phyloP scores from a whole-genome alignment of 2,888 invertebrate genomes.

The Sarcophaga rosellei region DNA sequence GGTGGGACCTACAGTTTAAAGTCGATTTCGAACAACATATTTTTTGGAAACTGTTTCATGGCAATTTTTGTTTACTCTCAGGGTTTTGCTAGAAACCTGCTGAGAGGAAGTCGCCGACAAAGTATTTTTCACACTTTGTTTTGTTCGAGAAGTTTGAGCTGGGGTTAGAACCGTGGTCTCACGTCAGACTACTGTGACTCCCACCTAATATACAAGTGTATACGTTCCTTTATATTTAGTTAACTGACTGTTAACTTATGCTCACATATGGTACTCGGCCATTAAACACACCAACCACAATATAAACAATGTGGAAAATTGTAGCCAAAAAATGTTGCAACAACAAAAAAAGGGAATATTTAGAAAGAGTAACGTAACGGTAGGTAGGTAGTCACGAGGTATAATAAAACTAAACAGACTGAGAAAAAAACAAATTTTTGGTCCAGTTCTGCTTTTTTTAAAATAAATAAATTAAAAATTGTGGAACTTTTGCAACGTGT shows the following conservation, averaged over 20 bases:
- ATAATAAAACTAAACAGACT: background rate
- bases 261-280: background rate
- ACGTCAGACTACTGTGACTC: too few species aligned
- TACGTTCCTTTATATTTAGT: background rate
- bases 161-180: too few species aligned
- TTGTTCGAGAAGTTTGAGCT: too few species aligned
- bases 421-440: background rate
- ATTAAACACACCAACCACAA: constrained; percentile 41
- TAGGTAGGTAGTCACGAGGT: background rate
- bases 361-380: background rate
- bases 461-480: constrained; percentile 1
- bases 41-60: too few species aligned
- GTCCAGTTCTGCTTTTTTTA: too few species aligned
- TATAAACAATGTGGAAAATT: constrained; percentile 42
- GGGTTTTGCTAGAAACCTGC: too few species aligned
- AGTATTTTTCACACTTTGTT: too few species aligned
- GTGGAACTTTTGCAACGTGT: background rate
- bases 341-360: background rate
- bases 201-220: background rate
- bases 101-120: too few species aligned
- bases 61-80: too few species aligned
- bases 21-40: too few species aligned
- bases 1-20: too few species aligned
- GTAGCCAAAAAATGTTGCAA: constrained; percentile 2
- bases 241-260: background rate